These are phyloP conservation scores for Nycticryphes semicollaris DNA, from an alignment of 2,113 vertebrate genomes.

Conservation along the genomic window DNA sequence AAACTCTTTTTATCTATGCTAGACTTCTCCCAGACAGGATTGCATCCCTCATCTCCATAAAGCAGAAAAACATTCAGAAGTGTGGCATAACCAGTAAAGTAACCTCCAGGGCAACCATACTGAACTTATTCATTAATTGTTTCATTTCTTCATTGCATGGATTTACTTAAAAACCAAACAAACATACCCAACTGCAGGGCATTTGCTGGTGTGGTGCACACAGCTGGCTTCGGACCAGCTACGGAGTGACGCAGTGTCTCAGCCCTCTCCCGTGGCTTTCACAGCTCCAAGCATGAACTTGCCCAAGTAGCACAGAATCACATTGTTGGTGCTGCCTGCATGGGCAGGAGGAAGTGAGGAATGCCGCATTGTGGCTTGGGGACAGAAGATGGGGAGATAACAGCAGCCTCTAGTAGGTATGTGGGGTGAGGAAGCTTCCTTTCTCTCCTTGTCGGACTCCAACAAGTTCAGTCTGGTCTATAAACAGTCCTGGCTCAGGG, in stretches of 20 bases:
- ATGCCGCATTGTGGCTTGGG: background rate
- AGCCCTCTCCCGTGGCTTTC: background rate
- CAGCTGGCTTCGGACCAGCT: background rate
- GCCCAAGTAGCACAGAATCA: background rate
- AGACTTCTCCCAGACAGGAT: background rate
- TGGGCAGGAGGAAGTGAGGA: background rate
- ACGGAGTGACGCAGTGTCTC: accelerated
- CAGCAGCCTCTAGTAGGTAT: accelerated
- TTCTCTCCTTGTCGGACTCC: background rate
- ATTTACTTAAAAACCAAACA: background rate
- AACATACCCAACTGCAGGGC: accelerated
- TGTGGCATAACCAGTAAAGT: background rate
- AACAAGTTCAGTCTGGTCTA: background rate
- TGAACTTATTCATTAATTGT: background rate
- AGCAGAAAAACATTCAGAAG: background rate
- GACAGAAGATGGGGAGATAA: background rate
- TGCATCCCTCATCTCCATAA: background rate
- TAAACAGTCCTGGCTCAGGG: background rate
- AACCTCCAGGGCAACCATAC: background rate
- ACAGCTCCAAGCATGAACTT: background rate
- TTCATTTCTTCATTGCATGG: background rate
- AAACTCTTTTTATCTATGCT: background rate
- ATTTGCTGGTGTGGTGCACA: background rate
- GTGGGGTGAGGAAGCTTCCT: background rate
- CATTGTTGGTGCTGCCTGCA: accelerated